Evolutionary conservation across 92 coral and sea anemone genomes (phyloP), one percentile per base, ranked within the genome.

Genomic region (Heteractis magnifica): DNA sequence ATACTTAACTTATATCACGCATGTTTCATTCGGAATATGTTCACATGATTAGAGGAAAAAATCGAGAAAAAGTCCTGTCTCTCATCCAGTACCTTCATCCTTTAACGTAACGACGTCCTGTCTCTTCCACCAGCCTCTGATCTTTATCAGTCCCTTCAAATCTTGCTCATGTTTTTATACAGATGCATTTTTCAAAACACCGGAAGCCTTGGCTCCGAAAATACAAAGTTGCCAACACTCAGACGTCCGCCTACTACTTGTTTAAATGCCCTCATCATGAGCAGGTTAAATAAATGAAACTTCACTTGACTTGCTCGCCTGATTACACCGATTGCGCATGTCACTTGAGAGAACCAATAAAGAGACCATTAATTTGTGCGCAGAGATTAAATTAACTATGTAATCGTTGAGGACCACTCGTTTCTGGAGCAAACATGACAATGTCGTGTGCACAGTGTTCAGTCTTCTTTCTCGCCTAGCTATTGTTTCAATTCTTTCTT

Each of bases 181-280:
- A 6, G 56, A 52, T 14, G 19, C 59, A 52, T 41, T 50, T 50
- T 52, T 49, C 55, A 76, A 20, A 52, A 76, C 4, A 55, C 79
- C 79, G 79, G 79, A 76, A 76, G 58, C 64, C 19, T 49, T 15
- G 79, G 79, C 79, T 76, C 60, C 65, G 52, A 76, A 50, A 76
- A 76, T 76, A 76, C 73, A 68, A 68, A 68, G 73, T 68, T 68
- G 44, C 73, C 73, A 68, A 68, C 73, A 20, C 48, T 68, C 73
- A 68, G 16, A 68, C 73, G 73, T 68, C 73, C 49, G 73, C 49
- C 73, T 68, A 21, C 48, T 68, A 68, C 73, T 68, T 76, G 79
- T 76, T 76, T 68, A 68, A 68, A 68, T 68, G 73, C 73, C 73
- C 73, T 68, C 73, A 26, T 20, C 73, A 68, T 10, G 26, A 68